Percentiles rank a stretch among this genome's conserved stretches.
These are phyloP conservation scores for Malurus leucopterus DNA, from an alignment of 2,797 vertebrate species.

Conservation along the genomic window DNA sequence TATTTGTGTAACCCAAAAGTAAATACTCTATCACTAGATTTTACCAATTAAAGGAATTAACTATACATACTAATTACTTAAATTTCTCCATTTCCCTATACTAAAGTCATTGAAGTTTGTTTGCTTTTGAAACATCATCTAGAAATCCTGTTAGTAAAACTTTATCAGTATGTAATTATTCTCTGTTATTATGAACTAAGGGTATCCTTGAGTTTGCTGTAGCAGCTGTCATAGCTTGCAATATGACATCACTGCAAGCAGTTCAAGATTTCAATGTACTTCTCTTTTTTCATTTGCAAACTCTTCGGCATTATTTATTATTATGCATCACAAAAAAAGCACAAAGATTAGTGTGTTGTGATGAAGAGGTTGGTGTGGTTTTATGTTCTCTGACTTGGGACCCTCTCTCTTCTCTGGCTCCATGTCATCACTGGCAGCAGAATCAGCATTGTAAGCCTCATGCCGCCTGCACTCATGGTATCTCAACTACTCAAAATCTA, in stretches of 20 bases:
- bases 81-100: background rate
- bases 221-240: background rate
- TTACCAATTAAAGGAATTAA: background rate
- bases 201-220: background rate
- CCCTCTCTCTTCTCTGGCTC: background rate
- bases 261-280: background rate
- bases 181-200: background rate
- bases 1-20: background rate
- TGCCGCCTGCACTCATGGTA: background rate
- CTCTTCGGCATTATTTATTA: background rate
- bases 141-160: background rate
- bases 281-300: background rate
- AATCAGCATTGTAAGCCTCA: background rate
- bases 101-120: background rate
- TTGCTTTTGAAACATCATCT: background rate
- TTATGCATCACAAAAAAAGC: background rate
- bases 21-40: background rate
- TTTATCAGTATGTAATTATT: background rate
- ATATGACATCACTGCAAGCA: background rate
- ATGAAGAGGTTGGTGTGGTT: background rate
- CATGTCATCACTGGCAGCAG: background rate
- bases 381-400: background rate
- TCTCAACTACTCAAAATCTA: background rate
- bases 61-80: background rate
- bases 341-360: background rate